Conservation (phyloP, 2,797 vertebrate genomes). For the Onychomys torridus region DNA sequence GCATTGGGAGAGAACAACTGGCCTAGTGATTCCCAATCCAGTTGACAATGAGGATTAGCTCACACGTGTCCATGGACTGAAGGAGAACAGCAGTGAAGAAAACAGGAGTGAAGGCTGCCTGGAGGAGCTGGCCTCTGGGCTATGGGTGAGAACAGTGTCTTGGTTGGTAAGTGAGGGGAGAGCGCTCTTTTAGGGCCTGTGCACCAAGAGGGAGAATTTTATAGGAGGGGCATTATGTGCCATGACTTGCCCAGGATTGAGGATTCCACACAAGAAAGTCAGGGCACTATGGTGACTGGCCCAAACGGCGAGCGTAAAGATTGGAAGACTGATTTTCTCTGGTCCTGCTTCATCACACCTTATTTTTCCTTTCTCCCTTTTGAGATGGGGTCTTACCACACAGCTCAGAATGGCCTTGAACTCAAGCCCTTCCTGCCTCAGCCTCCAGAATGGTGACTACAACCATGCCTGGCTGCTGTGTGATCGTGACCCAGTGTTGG, state of each 20-base stretch:
- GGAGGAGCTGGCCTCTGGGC: neutral
- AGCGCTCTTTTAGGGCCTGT: neutral
- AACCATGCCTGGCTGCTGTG: neutral
- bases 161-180: neutral
- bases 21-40: neutral
- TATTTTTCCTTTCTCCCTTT: neutral
- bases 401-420: neutral
- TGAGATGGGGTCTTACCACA: neutral
- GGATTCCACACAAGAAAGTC: neutral
- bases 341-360: neutral
- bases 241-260: neutral
- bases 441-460: neutral
- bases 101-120: slow-evolving; percentile 6
- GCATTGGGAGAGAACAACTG: neutral
- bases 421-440: neutral
- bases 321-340: neutral
- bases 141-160: neutral
- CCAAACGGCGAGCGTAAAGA: neutral
- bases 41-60: neutral
- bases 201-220: neutral
- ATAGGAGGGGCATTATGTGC: neutral
- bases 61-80: neutral
- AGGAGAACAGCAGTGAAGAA: neutral
- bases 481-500: neutral
- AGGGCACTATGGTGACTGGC: neutral